Evolutionary conservation across 2,797 vertebrate species (phyloP), one percentile per base, ranked within the genome.

Genomic region (Rhinoraja longicauda): DNA sequence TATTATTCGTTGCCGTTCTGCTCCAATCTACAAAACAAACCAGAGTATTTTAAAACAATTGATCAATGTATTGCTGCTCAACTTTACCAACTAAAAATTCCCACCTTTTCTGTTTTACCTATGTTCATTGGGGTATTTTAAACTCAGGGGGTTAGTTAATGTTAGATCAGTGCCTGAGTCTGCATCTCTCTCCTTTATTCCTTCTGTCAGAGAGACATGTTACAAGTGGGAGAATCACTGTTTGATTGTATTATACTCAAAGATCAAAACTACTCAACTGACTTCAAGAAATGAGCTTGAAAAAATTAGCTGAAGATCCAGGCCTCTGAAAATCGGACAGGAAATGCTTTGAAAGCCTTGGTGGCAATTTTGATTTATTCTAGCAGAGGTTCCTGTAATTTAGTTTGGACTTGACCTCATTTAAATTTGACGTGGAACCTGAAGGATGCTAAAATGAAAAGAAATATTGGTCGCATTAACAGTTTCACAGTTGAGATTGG

Each of bases 1-100:
- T 96, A 94, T 97, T 97, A 81, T 97, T 97, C 19, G 97, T 98
- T 94, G 97, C 97, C 39, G 97, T 98, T 93, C 97, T 98, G 96
- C 98, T 99, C 98, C 98, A 99, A 29, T 99, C 98, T 99, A 95
- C 94, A 2, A 79, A 53, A 93, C 36, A 0, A 67, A 67, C 77
- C 24, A 39, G 13, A 93, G 0, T 78, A 93, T 6, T 1, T 76
- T 78, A 5, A 84, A 53, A 96, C 94, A 10, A 95, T 93, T 94
- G 32, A 77, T 94, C 94, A 95, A 45, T 73, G 93, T 78, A 12
- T 12, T 91, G 4, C 5, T 21, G 7, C 67, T 57, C 45, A 39
- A 21, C 13, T 39, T 91, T 19, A 70, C 73, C 39, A 13, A 17
- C n/a, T 1, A 26, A 90, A 90, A 19, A 8, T 90, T 90, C n/a